These are phyloP conservation scores for Danio tinwini DNA, from an alignment of 2,797 vertebrate genomes.

Conservation along the genomic window DNA sequence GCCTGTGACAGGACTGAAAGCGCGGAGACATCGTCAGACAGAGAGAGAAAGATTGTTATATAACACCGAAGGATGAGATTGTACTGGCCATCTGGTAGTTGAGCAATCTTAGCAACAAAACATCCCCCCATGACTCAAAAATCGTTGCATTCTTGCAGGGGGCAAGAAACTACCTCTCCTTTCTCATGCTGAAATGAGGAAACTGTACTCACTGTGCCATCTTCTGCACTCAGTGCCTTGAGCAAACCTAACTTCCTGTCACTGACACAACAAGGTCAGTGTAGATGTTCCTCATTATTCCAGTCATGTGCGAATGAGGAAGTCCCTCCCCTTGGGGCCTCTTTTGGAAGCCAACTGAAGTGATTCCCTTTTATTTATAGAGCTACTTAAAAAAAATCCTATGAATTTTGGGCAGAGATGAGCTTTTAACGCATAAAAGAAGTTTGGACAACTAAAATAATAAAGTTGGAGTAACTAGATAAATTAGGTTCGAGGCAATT, in stretches of 20 bases:
- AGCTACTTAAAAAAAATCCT: slow-evolving; percentile 17
- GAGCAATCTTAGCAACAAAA: slow-evolving; percentile 31
- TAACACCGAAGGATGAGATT: slow-evolving; percentile 30
- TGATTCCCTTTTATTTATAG: slow-evolving; percentile 54
- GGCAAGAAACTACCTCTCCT: background rate
- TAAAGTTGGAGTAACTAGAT: too few species aligned
- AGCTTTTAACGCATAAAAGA: background rate
- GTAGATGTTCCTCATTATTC: slow-evolving; percentile 59
- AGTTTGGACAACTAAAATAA: too few species aligned
- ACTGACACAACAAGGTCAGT: slow-evolving; percentile 54
- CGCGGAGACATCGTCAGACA: background rate
- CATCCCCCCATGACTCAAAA: slow-evolving; percentile 5
- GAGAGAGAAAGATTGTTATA: slow-evolving; percentile 31
- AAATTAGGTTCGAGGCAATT: too few species aligned
- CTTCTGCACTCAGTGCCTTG: slow-evolving; percentile 38
- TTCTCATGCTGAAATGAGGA: slow-evolving; percentile 31
- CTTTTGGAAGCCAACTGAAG: slow-evolving; percentile 28
- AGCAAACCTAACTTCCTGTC: slow-evolving; percentile 54
- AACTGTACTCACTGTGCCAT: slow-evolving; percentile 21
- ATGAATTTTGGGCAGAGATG: slow-evolving; percentile 12
- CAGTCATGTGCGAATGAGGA: slow-evolving; percentile 59
- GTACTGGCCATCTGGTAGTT: slow-evolving; percentile 54
- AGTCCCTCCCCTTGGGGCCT: slow-evolving; percentile 37
- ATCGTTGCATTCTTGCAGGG: background rate
- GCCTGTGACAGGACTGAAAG: slow-evolving; percentile 3